These are phyloP conservation scores for Dolichallabes microphthalmus DNA, from an alignment of 2,113 vertebrate genomes.

Conservation along the genomic window DNA sequence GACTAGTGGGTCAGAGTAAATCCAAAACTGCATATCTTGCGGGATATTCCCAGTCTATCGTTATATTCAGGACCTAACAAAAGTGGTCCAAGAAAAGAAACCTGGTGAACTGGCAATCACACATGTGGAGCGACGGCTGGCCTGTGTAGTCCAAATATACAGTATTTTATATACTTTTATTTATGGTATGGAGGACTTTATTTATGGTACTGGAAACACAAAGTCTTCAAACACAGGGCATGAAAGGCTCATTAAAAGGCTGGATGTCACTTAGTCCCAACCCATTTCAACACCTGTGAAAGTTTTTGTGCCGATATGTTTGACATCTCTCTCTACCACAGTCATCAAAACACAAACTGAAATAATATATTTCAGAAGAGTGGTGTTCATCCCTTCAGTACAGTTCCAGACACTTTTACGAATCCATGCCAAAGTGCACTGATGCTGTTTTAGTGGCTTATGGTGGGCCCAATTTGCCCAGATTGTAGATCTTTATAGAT, in stretches of 20 bases:
- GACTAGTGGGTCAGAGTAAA: too few relatives aligned
- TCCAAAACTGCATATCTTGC: too few relatives aligned
- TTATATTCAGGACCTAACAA: too few relatives aligned
- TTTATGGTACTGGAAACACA: background rate
- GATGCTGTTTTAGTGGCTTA: background rate
- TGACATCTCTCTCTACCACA: background rate
- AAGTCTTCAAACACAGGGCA: background rate
- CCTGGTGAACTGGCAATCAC: too few relatives aligned
- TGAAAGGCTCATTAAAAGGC: background rate
- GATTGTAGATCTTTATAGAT: background rate
- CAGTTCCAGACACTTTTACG: background rate
- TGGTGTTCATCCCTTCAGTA: background rate
- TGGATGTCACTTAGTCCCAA: background rate
- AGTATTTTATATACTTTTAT: background rate
- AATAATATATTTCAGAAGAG: background rate
- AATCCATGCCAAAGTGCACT: background rate
- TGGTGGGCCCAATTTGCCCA: background rate
- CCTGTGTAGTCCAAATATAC: too few relatives aligned
- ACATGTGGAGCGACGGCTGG: too few relatives aligned
- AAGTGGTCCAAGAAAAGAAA: too few relatives aligned
- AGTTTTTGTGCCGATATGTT: background rate
- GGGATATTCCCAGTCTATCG: too few relatives aligned
- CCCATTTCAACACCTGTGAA: background rate
- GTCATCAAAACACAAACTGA: background rate
- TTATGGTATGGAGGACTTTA: background rate